Base-by-base conservation (phyloP, 37 sponge, comb jelly and placozoan species). In the Geodia barretti region DNA sequence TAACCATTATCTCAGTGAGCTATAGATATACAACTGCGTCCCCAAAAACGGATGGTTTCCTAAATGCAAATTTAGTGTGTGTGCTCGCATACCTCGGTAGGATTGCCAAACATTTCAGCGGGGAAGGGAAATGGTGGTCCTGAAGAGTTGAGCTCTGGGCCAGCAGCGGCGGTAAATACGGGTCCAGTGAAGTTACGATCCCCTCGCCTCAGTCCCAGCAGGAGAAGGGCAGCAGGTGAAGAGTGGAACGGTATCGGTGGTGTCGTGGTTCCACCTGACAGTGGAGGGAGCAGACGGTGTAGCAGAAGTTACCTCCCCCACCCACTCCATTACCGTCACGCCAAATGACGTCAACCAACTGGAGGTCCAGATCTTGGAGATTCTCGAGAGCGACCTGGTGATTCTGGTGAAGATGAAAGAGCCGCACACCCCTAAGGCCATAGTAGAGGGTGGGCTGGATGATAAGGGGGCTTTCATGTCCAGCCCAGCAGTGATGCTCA, bases 261-360 rank as follows among this genome's bases (percentile, higher is more conserved):
- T 86, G 19, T 68, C 70, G 42, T 39, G 83, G 20, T 82, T 91
- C 72, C 26, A 70, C 0, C 66, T 85, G 63, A 40, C 0, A 30
- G 69, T 83, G 11, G 21, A 5, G 24, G 68, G 71, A 28, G 47
- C 84, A 9, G 83, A 67, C 0, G 34, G 37, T 11, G 70, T 90
- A 1, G 60, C 54, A 4, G 36, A 54, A 24, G 79, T 91, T 41
- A 79, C 79, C 21, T 91, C 91, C 37, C 91, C 87, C 3, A 81
- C 83, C 39, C 91, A 86, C 79, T 60, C 81, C 30, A 23, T 90
- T 39, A n/a, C n/a, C n/a, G 54, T 68, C 0, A 77, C 32, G 24
- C 31, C 60, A 34, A 47, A n/a, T 1, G 64, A 64, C 23, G n/a
- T n/a, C n/a, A n/a, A n/a, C n/a, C n/a, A n/a, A n/a, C n/a, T n/a